A percentile compares a stretch with the other conserved stretches of the same genome.
phyloP scores from a whole-genome alignment of 1,140 invertebrate genomes.

The Penaeus vannamei region DNA sequence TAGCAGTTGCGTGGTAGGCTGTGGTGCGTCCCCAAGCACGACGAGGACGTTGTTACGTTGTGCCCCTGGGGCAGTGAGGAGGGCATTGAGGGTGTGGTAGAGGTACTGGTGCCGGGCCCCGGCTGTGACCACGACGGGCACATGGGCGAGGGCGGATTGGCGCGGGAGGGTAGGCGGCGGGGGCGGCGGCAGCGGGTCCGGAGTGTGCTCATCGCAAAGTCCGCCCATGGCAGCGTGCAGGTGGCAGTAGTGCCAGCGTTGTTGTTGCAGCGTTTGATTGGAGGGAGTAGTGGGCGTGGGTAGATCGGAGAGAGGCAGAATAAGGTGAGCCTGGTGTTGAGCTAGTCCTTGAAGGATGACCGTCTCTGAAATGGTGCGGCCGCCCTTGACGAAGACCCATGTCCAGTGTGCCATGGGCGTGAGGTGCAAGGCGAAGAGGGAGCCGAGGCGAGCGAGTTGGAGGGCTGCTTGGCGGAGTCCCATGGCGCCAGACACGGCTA shows the following conservation, averaged over 20 bases:
- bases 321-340: constrained; percentile 30
- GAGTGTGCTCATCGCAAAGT: not conserved
- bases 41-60: too few species aligned
- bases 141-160: constrained; percentile 2
- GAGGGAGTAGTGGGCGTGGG: not conserved
- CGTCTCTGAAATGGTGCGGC: constrained; percentile 62
- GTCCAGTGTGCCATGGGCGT: constrained; percentile 58
- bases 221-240: not conserved
- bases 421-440: constrained; percentile 55
- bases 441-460: constrained; percentile 33
- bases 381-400: constrained; percentile 67
- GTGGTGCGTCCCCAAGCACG: too few species aligned
- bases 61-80: not conserved
- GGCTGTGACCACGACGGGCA: constrained; percentile 14
- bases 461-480: constrained; percentile 59
- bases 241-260: too few species aligned
- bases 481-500: constrained; percentile 49
- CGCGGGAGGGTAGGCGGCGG: constrained; percentile 5
- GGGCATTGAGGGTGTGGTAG: not conserved
- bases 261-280: too few species aligned
- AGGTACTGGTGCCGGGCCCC: not conserved
- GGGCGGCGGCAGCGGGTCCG: too few species aligned
- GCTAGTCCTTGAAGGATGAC: constrained; percentile 33
- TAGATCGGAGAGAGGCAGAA: not conserved
- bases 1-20: too few species aligned